A percentile compares a stretch with the other conserved stretches of the same genome.
These are phyloP conservation scores for Argyresthia albistria DNA, from an alignment of 2,888 invertebrate genomes.

Conservation along the genomic window DNA sequence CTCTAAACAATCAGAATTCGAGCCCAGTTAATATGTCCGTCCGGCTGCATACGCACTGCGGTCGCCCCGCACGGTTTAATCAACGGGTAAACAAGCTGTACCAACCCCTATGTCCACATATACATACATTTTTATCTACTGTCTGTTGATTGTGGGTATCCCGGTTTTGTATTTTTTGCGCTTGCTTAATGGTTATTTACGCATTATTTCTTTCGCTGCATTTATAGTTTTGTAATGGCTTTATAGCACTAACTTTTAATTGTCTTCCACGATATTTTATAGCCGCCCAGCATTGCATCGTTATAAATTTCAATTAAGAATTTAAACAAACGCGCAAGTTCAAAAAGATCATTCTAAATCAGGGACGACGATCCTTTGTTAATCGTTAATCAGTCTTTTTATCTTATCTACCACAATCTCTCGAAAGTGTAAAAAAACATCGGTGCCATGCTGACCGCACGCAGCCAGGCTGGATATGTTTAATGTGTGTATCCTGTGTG, in stretches of 20 bases:
- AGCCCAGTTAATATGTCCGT: conserved; percentile 68
- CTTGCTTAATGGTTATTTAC: not conserved
- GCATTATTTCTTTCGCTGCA: not conserved
- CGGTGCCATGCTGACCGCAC: not conserved
- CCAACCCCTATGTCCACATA: conserved; percentile 17
- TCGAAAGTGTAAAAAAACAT: not conserved
- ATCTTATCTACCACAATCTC: not conserved
- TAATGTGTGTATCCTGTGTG: no score
- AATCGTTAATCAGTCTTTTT: not conserved
- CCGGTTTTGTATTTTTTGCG: conserved; percentile 12
- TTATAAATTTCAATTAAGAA: conserved; percentile 3
- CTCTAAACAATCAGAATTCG: conserved; percentile 73
- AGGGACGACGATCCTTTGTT: not conserved
- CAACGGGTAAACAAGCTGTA: conserved; percentile 62
- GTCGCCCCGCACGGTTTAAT: conserved; percentile 62
- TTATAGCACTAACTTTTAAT: conserved; percentile 1
- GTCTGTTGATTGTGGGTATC: conserved; percentile 3
- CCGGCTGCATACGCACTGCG: conserved; percentile 68
- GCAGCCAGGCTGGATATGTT: not conserved
- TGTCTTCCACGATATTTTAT: not conserved
- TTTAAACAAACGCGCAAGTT: not conserved
- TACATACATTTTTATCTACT: conserved; percentile 36
- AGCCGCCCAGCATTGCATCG: not conserved
- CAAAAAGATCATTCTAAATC: not conserved
- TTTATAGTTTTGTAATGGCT: conserved; percentile 3